A percentile compares a stretch with the other conserved stretches of the same genome.
Conservation (phyloP, 2,797 vertebrate species). For the Phalloptychus januarius region DNA sequence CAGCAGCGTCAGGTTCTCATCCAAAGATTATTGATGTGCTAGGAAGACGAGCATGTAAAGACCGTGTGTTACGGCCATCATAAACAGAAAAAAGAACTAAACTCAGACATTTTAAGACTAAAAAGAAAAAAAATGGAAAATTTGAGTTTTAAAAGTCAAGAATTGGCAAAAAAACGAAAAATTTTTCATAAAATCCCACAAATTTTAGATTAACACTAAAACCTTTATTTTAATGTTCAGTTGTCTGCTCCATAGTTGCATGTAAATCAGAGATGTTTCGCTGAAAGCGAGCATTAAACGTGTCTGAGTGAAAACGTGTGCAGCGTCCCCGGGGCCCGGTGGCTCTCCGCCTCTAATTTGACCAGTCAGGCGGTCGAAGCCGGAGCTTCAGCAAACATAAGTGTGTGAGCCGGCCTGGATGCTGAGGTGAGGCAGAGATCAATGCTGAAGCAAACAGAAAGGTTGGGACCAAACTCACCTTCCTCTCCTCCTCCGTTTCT, state of each 20-base stretch:
- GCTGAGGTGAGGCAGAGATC: constrained; percentile 69
- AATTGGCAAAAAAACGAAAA: too few species aligned
- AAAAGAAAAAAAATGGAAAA: too few species aligned
- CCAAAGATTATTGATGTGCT: too few species aligned
- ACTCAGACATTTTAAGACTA: too few species aligned
- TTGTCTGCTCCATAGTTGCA: background rate
- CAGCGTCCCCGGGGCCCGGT: constrained; percentile 52
- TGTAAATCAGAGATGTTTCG: background rate
- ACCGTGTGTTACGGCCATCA: too few species aligned
- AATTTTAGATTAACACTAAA: background rate
- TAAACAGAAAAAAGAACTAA: too few species aligned
- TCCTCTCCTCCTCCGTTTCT: constrained; percentile 40
- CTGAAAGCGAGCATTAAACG: constrained; percentile 13
- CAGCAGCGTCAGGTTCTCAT: too few species aligned
- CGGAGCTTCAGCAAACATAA: constrained; percentile 61
- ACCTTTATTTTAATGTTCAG: background rate
- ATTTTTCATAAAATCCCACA: too few species aligned
- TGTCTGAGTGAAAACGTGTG: constrained; percentile 30
- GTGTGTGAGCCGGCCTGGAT: constrained; percentile 56
- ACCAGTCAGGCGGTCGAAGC: constrained; percentile 72
- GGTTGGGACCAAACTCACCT: constrained; percentile 56
- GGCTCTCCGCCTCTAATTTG: constrained; percentile 82
- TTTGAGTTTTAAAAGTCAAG: too few species aligned
- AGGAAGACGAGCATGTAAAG: too few species aligned
- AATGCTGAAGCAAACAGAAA: constrained; percentile 73